Percentiles rank a stretch among this genome's conserved stretches.
Conservation (phyloP, 1,140 invertebrate species). For the Eriocheir sinensis region DNA sequence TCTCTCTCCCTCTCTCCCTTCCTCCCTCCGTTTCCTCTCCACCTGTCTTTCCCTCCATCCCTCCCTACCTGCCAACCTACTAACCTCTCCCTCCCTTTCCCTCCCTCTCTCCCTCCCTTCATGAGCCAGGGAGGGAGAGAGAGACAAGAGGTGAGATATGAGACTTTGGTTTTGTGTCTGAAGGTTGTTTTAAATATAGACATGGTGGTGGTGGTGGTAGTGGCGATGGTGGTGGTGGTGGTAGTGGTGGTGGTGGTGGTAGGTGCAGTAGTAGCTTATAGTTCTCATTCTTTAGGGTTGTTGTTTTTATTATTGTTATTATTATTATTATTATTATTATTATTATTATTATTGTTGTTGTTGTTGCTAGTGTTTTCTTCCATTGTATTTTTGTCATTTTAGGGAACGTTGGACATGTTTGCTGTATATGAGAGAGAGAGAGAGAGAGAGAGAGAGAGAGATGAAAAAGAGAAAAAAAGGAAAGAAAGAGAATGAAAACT, state of each 20-base stretch:
- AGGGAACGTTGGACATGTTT: too few species aligned
- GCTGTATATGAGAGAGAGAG: too few species aligned
- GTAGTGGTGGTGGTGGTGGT: not conserved
- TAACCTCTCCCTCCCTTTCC: not conserved
- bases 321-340: not conserved
- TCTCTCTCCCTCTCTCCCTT: constrained; percentile 58
- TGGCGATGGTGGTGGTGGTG: not conserved
- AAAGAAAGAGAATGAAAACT: too few species aligned
- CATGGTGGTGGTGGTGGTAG: not conserved
- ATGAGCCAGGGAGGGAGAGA: not conserved
- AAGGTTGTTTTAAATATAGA: constrained; percentile 2
- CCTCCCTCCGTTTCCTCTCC: not conserved
- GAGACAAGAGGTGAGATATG: not conserved
- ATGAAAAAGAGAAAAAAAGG: too few species aligned
- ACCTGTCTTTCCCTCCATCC: not conserved
- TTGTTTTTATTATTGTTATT: not conserved
- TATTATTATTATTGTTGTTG: too few species aligned
- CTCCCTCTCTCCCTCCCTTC: not conserved
- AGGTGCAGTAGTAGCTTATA: too few species aligned
- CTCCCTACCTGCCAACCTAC: too few species aligned
- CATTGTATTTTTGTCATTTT: too few species aligned
- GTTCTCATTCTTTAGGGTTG: too few species aligned
- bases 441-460: too few species aligned
- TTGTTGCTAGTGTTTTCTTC: too few species aligned
- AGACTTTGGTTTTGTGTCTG: not conserved